phyloP scores from a whole-genome alignment of 2,113 vertebrate species.

The Vulpes vulpes region DNA sequence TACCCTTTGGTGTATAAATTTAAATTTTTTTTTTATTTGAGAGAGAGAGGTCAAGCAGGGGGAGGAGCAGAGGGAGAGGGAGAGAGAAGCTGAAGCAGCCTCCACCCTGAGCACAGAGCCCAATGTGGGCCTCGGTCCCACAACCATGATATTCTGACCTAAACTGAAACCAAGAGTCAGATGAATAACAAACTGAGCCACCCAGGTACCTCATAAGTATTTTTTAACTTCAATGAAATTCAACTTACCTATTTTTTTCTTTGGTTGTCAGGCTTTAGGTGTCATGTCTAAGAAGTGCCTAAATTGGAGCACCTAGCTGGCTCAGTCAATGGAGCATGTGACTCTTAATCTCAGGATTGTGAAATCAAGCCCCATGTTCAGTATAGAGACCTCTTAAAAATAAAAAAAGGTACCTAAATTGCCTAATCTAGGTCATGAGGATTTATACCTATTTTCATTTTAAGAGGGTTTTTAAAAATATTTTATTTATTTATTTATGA shows the following conservation, averaged over 20 bases:
- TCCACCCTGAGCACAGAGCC: not conserved
- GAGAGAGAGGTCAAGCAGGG: not conserved
- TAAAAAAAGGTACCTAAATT: not conserved
- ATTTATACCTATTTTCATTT: constrained; percentile 10
- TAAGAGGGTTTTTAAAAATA: not conserved
- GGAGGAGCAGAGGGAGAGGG: not conserved
- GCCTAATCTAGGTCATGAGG: not conserved
- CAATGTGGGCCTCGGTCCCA: not conserved
- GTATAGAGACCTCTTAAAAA: not conserved
- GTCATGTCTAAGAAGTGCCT: not conserved
- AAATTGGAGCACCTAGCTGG: not conserved
- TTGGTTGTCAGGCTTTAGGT: not conserved
- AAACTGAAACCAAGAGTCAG: not conserved
- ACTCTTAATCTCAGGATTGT: not conserved
- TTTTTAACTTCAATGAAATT: constrained; percentile 52
- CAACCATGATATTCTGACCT: not conserved
- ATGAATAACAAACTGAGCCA: not conserved
- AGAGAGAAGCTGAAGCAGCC: not conserved
- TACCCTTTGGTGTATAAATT: not conserved
- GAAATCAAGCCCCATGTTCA: not conserved
- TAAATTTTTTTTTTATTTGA: not conserved
- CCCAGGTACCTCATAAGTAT: not conserved
- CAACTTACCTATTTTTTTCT: not conserved
- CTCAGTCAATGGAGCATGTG: not conserved
- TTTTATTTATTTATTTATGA: no score